phyloP scores from a whole-genome alignment of 2,797 vertebrate species.

The Perodicticus potto region DNA sequence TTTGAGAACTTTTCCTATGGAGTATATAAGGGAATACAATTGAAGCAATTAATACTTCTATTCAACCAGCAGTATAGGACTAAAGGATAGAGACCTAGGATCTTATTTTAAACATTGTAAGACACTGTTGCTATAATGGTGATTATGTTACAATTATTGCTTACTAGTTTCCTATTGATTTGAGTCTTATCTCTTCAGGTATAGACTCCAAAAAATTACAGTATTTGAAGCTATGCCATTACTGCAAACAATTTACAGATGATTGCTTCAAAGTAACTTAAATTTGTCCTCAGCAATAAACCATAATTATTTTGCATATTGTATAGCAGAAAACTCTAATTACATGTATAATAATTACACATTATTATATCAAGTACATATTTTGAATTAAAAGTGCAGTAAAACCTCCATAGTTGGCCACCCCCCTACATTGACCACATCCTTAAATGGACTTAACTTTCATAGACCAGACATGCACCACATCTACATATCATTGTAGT shows the following conservation, averaged over 20 bases:
- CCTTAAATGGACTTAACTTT: no score
- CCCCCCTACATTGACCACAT: no score
- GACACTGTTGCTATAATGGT: neutral
- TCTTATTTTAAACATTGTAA: neutral
- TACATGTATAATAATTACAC: neutral
- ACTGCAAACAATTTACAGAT: neutral
- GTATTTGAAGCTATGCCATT: neutral
- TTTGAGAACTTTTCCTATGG: neutral
- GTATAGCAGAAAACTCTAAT: neutral
- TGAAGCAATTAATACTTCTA: neutral
- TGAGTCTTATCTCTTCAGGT: neutral
- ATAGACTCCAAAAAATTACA: neutral
- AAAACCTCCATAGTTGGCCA: no score
- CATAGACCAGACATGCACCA: no score
- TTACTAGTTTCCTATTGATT: neutral
- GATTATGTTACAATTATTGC: neutral
- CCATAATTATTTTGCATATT: neutral
- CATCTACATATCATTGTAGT: no score
- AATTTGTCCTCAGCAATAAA: neutral
- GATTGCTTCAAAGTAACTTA: neutral
- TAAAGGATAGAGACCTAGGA: neutral
- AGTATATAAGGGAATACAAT: neutral
- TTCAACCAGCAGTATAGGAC: neutral
- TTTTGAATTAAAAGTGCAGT: neutral
- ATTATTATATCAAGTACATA: neutral